Percentiles rank a stretch among this genome's conserved stretches.
These are phyloP conservation scores for Porites lobata DNA, from an alignment of 92 coral and sea anemone species.

Conservation along the genomic window DNA sequence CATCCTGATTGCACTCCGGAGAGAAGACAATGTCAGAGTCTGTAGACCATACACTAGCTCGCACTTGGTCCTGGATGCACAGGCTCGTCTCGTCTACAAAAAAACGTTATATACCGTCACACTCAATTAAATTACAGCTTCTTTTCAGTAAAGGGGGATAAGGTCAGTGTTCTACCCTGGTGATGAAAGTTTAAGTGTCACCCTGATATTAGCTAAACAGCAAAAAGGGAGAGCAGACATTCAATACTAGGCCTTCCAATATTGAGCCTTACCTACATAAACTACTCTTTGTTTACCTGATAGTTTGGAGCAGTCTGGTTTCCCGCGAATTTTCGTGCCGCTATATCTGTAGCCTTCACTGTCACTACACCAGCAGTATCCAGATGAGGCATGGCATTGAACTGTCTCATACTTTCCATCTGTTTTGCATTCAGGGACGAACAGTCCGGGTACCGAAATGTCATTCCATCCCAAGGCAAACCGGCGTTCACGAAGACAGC, in stretches of 20 bases:
- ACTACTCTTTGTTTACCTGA: conserved; percentile 14
- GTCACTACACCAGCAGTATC: conserved; percentile 89
- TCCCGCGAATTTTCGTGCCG: conserved; percentile 79
- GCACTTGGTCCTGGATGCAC: conserved; percentile 75
- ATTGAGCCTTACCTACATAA: background rate
- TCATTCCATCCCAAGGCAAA: conserved; percentile 92
- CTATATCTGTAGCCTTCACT: conserved; percentile 73
- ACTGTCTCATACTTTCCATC: conserved; percentile 82
- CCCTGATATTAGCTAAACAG: background rate
- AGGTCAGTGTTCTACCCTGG: background rate
- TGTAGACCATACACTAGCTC: conserved; percentile 85
- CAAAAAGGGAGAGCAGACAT: background rate
- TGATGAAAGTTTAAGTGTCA: background rate
- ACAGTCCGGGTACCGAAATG: conserved; percentile 69
- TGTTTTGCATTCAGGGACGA: conserved; percentile 83
- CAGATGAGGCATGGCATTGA: conserved; percentile 77
- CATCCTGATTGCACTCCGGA: conserved; percentile 75
- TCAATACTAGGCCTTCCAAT: background rate
- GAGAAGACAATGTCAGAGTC: conserved; percentile 79
- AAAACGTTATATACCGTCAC: background rate
- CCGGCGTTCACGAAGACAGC: conserved; percentile 80
- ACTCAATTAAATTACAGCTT: background rate
- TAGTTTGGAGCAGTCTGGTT: conserved; percentile 71
- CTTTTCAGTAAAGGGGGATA: background rate
- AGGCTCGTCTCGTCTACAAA: conserved; percentile 62